These are phyloP conservation scores for Drosophila pectinifera DNA, from an alignment of 1,140 invertebrate species.

Conservation along the genomic window DNA sequence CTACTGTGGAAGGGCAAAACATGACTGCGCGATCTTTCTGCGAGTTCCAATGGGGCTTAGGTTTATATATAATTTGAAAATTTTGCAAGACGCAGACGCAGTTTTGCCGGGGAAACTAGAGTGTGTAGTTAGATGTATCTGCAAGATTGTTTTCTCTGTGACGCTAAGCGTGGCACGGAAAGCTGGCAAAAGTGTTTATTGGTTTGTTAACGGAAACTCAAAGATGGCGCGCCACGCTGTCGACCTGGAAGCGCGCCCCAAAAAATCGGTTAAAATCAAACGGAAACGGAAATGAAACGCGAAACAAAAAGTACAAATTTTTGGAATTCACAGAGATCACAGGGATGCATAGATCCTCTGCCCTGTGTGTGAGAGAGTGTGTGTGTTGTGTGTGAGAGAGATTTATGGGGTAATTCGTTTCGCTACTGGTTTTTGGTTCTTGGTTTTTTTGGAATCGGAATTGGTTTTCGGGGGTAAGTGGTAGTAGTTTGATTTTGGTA, in stretches of 20 bases:
- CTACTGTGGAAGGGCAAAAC: constrained; percentile 44
- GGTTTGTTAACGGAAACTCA: constrained; percentile 26
- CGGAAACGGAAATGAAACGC: constrained; percentile 38
- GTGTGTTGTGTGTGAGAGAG: constrained; percentile 45
- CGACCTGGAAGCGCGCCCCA: constrained; percentile 1
- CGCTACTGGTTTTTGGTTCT: constrained; percentile 53
- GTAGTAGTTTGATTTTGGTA: constrained; percentile 57
- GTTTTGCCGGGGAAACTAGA: constrained; percentile 38
- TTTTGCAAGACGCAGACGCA: constrained; percentile 29
- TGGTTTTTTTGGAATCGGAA: constrained; percentile 49
- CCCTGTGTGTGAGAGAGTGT: constrained; percentile 29
- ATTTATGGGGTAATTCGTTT: constrained; percentile 60
- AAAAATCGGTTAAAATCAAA: constrained; percentile 25
- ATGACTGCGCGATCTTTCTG: constrained; percentile 13
- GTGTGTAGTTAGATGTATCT: constrained; percentile 34
- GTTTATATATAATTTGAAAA: constrained; percentile 2
- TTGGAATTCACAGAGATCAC: constrained; percentile 13
- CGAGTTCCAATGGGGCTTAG: constrained; percentile 22
- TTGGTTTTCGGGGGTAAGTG: constrained; percentile 46
- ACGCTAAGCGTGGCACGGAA: constrained; percentile 72
- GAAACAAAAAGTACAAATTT: constrained; percentile 3
- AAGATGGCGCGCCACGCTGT: constrained; percentile 26
- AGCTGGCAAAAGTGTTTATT: constrained; percentile 58
- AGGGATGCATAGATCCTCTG: constrained; percentile 10
- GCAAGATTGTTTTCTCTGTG: constrained; percentile 51